These are phyloP conservation scores for Phlogophora meticulosa DNA, from an alignment of 2,888 invertebrate species.

Conservation along the genomic window DNA sequence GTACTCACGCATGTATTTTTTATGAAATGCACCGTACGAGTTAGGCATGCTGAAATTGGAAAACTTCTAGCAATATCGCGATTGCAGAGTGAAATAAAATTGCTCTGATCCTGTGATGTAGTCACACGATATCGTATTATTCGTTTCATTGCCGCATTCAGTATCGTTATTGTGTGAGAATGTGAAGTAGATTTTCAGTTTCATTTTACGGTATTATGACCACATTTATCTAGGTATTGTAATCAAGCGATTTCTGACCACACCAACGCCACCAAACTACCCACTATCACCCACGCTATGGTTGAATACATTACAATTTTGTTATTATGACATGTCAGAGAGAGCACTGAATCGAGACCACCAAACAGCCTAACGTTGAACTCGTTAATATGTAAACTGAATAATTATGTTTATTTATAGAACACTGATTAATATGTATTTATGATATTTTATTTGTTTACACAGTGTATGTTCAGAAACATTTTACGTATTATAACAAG, in stretches of 20 bases:
- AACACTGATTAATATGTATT: too few species aligned
- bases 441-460: too few species aligned
- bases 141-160: background rate
- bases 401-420: too few species aligned
- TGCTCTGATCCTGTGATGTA: constrained; percentile 22
- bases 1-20: constrained; percentile 40
- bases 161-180: background rate
- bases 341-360: too few species aligned
- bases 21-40: constrained; percentile 55
- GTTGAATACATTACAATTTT: background rate
- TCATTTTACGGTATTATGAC: background rate
- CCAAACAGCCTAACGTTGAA: too few species aligned
- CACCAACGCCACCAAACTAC: background rate
- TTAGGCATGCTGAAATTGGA: constrained; percentile 49
- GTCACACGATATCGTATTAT: background rate
- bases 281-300: background rate
- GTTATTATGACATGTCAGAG: background rate
- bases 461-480: too few species aligned
- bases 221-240: background rate
- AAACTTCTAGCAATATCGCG: constrained; percentile 48
- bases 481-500: too few species aligned
- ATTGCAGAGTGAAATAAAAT: constrained; percentile 33
- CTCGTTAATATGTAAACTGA: too few species aligned
- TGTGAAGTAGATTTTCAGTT: background rate
- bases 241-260: background rate